Base-by-base conservation (phyloP, 2,888 invertebrate species). In the Platycheirus albimanus region DNA sequence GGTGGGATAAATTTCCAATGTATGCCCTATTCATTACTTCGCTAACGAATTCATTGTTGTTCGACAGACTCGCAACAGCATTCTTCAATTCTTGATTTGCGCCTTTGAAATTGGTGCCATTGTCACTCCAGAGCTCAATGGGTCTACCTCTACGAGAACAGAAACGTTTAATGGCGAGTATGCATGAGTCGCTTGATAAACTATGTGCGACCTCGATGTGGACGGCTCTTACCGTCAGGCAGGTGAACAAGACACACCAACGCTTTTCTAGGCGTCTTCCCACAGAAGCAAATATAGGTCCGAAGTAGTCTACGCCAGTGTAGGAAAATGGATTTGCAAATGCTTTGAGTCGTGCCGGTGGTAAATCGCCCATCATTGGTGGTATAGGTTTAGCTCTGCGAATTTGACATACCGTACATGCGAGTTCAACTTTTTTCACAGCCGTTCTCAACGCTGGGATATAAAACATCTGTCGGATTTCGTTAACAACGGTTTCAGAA, bases 301-400 rank as follows among this genome's bases (percentile, higher is more conserved):
- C 78, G 13, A 84, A 85, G n/a, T 78, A 85, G 20, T 81, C 81
- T 1, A 84, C 45, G 7, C 72, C 76, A 0, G 74, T 52, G 30
- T 58, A 78, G 7, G 78, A 54, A 11, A 85, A 72, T 30, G 66
- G 74, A 15, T 13, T 19, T 10, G 43, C 13, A 41, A 45, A 72
- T 0, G 36, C 4, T 2, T 78, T 80, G 0, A 84, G 28, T 1
- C 79, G 51, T 17, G 77, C 80, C 0, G 52, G 13, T 4, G 85
- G 85, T 3, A 84, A 15, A n/a, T 79, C 72, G 15, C 70, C 85
- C 85, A 85, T 86, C 20, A 72, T 36, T 28, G 64, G 49, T 11
- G 36, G 33, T 20, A 47, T 30, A 1, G 61, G 61, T 33, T 54
- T 49, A 1, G 67, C 76, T 19, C 45, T 67, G 1, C 24, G 17